These are phyloP conservation scores for Aeoliscus strigatus DNA, from an alignment of 2,797 vertebrate genomes.

Conservation along the genomic window DNA sequence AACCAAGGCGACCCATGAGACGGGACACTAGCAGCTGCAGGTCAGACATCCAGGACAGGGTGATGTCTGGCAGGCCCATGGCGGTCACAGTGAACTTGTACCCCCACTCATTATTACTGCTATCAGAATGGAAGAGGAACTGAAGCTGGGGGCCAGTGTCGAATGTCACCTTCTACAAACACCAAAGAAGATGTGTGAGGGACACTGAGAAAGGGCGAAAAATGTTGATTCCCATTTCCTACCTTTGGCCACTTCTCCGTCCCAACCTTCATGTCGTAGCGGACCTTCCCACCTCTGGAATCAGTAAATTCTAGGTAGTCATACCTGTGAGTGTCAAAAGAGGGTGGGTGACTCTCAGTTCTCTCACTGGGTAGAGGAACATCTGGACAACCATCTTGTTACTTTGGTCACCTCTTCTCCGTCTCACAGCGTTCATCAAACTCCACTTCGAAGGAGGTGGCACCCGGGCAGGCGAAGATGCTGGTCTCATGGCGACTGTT, in stretches of 20 bases:
- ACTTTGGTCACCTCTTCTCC: slow-evolving; percentile 83
- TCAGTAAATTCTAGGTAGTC: slow-evolving; percentile 98
- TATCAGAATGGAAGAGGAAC: slow-evolving; percentile 98
- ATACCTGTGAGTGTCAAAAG: slow-evolving; percentile 73
- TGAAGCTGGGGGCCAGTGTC: slow-evolving; percentile 94
- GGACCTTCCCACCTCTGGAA: slow-evolving; percentile 92
- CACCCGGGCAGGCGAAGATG: slow-evolving; percentile 90
- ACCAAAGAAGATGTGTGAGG: slow-evolving; percentile 6
- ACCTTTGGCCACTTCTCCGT: slow-evolving; percentile 98
- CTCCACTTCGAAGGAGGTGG: slow-evolving; percentile 93
- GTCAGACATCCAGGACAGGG: slow-evolving; percentile 93
- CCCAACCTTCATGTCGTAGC: slow-evolving; percentile 95
- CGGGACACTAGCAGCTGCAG: slow-evolving; percentile 90
- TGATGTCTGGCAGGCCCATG: slow-evolving; percentile 88
- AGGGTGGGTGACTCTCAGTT: neutral
- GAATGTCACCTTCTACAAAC: slow-evolving; percentile 90
- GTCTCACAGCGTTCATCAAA: slow-evolving; percentile 98
- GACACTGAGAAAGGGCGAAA: neutral
- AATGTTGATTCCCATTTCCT: slow-evolving; percentile 22
- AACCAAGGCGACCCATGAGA: slow-evolving; percentile 95
- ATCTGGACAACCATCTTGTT: neutral
- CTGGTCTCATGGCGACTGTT: slow-evolving; percentile 92
- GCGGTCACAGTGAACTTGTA: slow-evolving; percentile 95
- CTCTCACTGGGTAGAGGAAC: neutral
- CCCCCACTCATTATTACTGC: slow-evolving; percentile 97